Evolutionary conservation across 2,113 vertebrate genomes (phyloP).

Genomic region (Oophaga pumilio): DNA sequence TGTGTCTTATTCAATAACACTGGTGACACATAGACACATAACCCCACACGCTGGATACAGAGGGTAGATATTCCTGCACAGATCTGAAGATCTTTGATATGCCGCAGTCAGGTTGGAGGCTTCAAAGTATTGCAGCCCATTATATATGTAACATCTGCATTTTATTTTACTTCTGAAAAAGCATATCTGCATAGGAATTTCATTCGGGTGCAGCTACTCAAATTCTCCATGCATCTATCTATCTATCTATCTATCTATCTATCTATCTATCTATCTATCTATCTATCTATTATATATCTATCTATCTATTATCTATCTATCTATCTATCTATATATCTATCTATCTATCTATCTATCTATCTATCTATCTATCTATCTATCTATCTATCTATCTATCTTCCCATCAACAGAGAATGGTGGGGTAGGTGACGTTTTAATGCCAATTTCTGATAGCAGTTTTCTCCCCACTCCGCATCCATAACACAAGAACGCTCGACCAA

Average conservation of each 20-base stretch:
- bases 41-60: not conserved
- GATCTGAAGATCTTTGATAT: slow-evolving; percentile 4
- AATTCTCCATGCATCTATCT: not conserved
- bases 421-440: no score
- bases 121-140: slow-evolving; percentile 12
- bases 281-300: not conserved
- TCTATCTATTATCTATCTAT: not conserved
- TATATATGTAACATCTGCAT: slow-evolving; percentile 2
- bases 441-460: no score
- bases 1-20: not conserved
- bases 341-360: not conserved
- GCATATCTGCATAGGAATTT: not conserved
- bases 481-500: no score
- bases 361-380: not conserved
- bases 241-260: not conserved
- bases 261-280: not conserved
- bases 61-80: not conserved
- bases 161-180: not conserved
- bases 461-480: no score
- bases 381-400: no score
- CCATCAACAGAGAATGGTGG: no score
- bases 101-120: not conserved
- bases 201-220: not conserved
- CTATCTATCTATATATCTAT: not conserved
- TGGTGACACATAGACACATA: not conserved